Evolutionary conservation across 37 sponge, comb jelly and placozoan genomes (phyloP), one percentile per base, ranked within the genome.

Genomic region (Aplysina aerophoba): DNA sequence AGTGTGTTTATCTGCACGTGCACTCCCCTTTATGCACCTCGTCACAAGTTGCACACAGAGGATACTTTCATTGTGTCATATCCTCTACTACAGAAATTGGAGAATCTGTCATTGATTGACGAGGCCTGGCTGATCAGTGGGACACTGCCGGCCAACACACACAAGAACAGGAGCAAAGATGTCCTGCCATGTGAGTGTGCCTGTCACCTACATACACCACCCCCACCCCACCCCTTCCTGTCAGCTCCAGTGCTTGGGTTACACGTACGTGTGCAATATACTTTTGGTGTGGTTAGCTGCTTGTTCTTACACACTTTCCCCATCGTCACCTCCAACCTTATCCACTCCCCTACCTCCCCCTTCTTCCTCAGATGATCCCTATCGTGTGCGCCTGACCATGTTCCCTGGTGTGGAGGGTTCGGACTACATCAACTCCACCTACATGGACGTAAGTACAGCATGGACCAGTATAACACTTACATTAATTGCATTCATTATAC

Each of bases 381-480:
- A 87, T 66, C 81, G 93, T 33, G 93, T 92, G 11, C 17, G 90
- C 28, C 66, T 92, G 39, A 35, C 86, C 22, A 86, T 92, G 64
- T 83, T 81, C 34, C 93, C 93, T 63, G 93, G 93, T 15, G 87
- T 89, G 22, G 61, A 20, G 66, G 89, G 93, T 0, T 92, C 93
- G 0, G 93, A 92, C 83, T 92, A 92, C 73, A 89, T 92, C 72
- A 92, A 92, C 56, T 90, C 93, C 27, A 89, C 89, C 84, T 92
- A 83, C 68, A 68, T 89, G 19, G 93, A 92, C 69, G 93, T 91
- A 57, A 84, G 92, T 73, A 0, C 19, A 33, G 12, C 24, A n/a
- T 73, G 11, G 4, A 44, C 50, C 50, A 44, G 50, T 8, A 44
- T 11, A 44, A 11, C 50, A 11, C 8, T 44, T 44, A 30, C 8